Evolutionary conservation across 1,140 invertebrate genomes (phyloP).

Genomic region (Neoseiulus cucumeris): DNA sequence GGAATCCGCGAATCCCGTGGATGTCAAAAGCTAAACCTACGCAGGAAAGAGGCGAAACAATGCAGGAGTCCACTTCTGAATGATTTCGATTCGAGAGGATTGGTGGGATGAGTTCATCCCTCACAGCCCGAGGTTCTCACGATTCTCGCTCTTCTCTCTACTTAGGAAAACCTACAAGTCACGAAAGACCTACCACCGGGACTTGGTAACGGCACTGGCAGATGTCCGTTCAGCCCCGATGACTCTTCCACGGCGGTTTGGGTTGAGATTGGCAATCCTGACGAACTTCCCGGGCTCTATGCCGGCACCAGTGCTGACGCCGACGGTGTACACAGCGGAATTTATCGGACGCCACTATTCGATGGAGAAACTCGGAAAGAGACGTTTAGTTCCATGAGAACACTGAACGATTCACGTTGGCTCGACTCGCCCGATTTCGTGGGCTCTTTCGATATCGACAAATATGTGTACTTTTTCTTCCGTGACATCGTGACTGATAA

Average conservation of each 20-base stretch:
- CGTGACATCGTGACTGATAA: conserved; percentile 86
- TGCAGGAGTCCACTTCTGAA: too few relatives aligned
- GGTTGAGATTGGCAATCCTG: conserved; percentile 76
- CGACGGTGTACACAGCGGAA: too few relatives aligned
- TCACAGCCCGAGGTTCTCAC: background rate
- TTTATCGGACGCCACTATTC: conserved; percentile 74
- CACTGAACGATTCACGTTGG: conserved; percentile 90
- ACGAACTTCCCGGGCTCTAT: conserved; percentile 63
- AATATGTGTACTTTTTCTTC: conserved; percentile 91
- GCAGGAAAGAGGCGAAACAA: too few relatives aligned
- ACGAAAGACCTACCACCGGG: conserved; percentile 62
- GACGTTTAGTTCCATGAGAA: conserved; percentile 65
- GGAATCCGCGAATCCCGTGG: too few relatives aligned
- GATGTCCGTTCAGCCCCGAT: conserved; percentile 77
- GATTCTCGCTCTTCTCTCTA: too few relatives aligned
- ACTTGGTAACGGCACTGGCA: conserved; percentile 72
- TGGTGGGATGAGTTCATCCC: too few relatives aligned
- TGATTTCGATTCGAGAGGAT: too few relatives aligned
- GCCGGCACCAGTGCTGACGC: conserved; percentile 77
- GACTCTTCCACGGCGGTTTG: conserved; percentile 86
- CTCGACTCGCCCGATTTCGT: conserved; percentile 93
- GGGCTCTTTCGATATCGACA: conserved; percentile 73
- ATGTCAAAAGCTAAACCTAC: too few relatives aligned
- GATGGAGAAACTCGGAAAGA: conserved; percentile 55
- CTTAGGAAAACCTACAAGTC: conserved; percentile 33